A percentile compares a stretch with the other conserved stretches of the same genome.
Conservation (phyloP, 2,888 invertebrate genomes). For the Nowickia ferox region DNA sequence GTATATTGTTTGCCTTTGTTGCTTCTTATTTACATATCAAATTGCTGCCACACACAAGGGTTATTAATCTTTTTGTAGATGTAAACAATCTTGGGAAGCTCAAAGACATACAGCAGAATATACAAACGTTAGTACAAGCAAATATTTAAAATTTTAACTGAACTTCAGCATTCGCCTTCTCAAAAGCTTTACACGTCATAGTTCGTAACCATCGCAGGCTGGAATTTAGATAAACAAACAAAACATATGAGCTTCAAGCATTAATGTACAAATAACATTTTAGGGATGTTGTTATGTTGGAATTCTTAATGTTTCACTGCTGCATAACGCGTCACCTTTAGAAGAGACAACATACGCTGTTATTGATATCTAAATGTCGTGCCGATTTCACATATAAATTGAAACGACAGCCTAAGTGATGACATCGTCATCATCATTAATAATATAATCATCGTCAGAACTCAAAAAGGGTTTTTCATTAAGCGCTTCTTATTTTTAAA, state of each 20-base stretch:
- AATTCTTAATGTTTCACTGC: no score
- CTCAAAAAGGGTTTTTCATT: no score
- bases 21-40: not conserved
- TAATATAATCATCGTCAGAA: not conserved
- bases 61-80: slow-evolving; percentile 57
- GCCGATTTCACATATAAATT: slow-evolving; percentile 57
- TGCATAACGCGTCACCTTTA: no score
- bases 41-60: slow-evolving; percentile 17
- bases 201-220: not conserved
- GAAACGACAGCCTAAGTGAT: slow-evolving; percentile 53
- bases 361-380: not conserved
- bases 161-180: not conserved
- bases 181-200: not conserved
- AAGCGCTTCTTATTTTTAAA: no score
- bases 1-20: slow-evolving; percentile 1
- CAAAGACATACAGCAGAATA: not conserved
- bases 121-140: not conserved
- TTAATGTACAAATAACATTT: not conserved
- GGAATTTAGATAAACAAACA: slow-evolving; percentile 3
- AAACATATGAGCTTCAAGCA: not conserved
- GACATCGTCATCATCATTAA: slow-evolving; percentile 31
- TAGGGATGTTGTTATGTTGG: no score
- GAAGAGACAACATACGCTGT: no score
- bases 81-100: slow-evolving; percentile 41
- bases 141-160: not conserved